Evolutionary conservation across 2,888 invertebrate genomes (phyloP).

Genomic region (Mimachlamys varia): DNA sequence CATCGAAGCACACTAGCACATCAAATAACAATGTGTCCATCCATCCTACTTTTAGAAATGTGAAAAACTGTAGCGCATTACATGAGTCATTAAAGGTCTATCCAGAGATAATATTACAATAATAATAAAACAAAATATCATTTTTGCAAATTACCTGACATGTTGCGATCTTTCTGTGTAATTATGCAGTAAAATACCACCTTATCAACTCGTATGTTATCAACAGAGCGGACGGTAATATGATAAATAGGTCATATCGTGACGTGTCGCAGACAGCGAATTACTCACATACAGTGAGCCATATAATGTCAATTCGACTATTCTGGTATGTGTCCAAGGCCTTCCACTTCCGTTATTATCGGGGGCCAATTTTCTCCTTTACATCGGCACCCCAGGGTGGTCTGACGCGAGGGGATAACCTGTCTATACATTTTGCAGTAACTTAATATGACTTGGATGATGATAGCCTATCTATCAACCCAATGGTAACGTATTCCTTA

Average conservation of each 20-base stretch:
- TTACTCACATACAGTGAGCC: not conserved
- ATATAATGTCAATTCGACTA: not conserved
- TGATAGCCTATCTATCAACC: not conserved
- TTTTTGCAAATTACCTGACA: conserved; percentile 23
- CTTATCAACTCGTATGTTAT: not conserved
- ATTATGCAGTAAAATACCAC: not conserved
- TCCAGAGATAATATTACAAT: not conserved
- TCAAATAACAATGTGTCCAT: not conserved
- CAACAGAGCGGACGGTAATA: not conserved
- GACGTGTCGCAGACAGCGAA: not conserved
- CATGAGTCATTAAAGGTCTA: not conserved
- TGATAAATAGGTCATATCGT: not conserved
- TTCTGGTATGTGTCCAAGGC: not conserved
- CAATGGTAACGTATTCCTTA: not conserved
- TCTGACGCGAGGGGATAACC: not conserved
- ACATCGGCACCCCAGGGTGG: not conserved
- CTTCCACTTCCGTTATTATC: not conserved
- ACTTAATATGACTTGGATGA: not conserved
- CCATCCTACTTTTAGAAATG: not conserved
- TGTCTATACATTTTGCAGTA: not conserved
- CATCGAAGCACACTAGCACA: not conserved
- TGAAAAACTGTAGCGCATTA: not conserved
- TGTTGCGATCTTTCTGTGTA: not conserved
- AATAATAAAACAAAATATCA: not conserved
- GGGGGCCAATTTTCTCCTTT: not conserved